Evolutionary conservation across 2,888 invertebrate species (phyloP), one percentile per base, ranked within the genome.

Genomic region (Drosophila meridiana): DNA sequence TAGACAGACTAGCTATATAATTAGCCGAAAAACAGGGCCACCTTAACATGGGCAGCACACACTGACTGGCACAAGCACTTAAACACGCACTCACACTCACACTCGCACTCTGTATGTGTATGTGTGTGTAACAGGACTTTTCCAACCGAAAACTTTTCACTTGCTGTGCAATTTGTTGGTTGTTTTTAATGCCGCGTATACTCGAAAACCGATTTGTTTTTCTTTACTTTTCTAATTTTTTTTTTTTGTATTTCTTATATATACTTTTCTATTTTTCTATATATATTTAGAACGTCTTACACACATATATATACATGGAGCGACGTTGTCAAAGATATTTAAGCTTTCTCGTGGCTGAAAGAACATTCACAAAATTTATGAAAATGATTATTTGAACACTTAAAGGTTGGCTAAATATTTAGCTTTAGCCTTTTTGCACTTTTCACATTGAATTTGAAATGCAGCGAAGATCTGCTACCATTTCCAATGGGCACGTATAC

Each of bases 261-360:
- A 42, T 38, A 11, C 32, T 38, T n/a, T 14, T 40, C 14, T 48
- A 38, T 38, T 20, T 50, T 36, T 32, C 20, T 48, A 48, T 48
- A 56, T 68, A 91, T 90, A 87, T 89, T 90, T 90, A 90, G 91
- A 90, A 79, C 73, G 73, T 43, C 55, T 63, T 74, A 43, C 55
- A 62, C 74, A 74, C 68, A 80, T 50, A 43, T n/a, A 14, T 13
- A 47, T 72, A 73, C 64, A 79, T 72, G 66, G 60, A 76, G 61
- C 70, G 63, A 53, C 47, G 63, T 73, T 79, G 60, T 60, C 69
- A 65, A 70, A 60, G 58, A 74, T 58, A 70, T 76, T 78, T 57
- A 62, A 61, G 66, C 60, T 71, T 69, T 58, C 48, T 52, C 38
- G 58, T 48, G 47, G 50, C 80, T 67, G 61, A 79, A 76, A 74